Percentiles rank a stretch among this genome's conserved stretches.
Conservation (phyloP, 2,888 invertebrate genomes). For the Drosophila monieri region DNA sequence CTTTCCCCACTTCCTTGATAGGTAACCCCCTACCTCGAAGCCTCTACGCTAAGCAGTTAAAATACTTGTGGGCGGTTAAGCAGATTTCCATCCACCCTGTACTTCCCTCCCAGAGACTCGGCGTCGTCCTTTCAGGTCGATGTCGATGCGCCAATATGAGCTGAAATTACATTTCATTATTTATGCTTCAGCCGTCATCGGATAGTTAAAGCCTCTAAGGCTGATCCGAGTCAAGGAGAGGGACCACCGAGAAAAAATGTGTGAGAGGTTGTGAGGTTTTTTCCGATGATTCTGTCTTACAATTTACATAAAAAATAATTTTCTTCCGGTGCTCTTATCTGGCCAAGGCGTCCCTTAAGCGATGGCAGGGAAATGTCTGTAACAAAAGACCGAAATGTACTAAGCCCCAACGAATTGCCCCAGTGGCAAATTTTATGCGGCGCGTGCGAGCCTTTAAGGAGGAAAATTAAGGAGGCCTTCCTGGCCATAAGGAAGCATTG, state of each 20-base stretch:
- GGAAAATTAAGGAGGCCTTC: background rate
- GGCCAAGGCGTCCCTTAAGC: conserved; percentile 34
- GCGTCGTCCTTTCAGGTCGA: conserved; percentile 21
- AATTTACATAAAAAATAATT: background rate
- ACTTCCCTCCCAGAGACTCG: background rate
- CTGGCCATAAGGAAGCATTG: background rate
- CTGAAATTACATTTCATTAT: conserved; percentile 68
- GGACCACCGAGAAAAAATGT: conserved; percentile 4
- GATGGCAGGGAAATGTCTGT: conserved; percentile 27
- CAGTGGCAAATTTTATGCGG: conserved; percentile 62
- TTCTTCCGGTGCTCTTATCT: conserved; percentile 8
- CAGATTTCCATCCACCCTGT: conserved; percentile 15
- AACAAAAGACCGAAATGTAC: conserved; percentile 58
- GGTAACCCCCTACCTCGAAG: background rate
- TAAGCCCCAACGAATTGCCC: conserved; percentile 49
- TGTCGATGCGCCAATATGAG: conserved; percentile 61
- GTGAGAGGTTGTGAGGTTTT: background rate
- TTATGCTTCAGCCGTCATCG: conserved; percentile 54
- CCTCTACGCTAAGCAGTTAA: conserved; percentile 16
- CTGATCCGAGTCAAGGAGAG: conserved; percentile 3
- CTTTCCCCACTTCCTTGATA: background rate
- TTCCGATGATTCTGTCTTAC: background rate
- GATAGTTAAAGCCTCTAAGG: conserved; percentile 21
- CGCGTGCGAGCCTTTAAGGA: conserved; percentile 55
- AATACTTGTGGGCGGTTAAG: conserved; percentile 42